Percentiles rank a stretch among this genome's conserved stretches.
phyloP scores from a whole-genome alignment of 2,888 invertebrate genomes.

The Fragum whitleyi region DNA sequence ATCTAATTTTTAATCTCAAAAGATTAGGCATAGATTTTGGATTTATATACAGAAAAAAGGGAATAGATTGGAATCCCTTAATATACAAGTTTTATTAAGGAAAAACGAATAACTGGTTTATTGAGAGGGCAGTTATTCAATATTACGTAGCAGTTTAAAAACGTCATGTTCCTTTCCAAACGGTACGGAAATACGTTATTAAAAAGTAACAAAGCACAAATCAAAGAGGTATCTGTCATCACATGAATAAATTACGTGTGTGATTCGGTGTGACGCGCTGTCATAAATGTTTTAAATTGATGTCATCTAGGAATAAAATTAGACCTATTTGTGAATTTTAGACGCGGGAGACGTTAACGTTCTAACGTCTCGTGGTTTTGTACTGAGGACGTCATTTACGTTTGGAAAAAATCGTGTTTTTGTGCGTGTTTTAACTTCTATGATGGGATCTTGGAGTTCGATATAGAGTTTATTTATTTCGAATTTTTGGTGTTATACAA shows the following conservation, averaged over 20 bases:
- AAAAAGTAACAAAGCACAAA: slow-evolving; percentile 4
- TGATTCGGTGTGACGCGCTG: slow-evolving; percentile 2
- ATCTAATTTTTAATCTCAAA: no score
- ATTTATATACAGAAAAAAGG: no score
- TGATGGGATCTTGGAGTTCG: not conserved
- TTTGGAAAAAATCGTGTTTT: not conserved
- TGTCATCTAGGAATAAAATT: slow-evolving; percentile 4
- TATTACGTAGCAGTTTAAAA: no score
- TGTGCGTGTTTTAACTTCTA: not conserved
- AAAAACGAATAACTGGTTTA: no score
- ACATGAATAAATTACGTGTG: not conserved
- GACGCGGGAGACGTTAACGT: not conserved
- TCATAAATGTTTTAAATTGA: slow-evolving; percentile 4
- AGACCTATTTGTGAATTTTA: slow-evolving; percentile 1
- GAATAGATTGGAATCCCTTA: no score
- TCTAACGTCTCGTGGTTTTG: not conserved
- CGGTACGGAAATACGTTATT: not conserved
- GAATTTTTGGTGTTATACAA: not conserved
- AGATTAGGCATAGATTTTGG: no score
- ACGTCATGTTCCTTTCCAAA: not conserved
- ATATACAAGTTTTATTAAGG: no score
- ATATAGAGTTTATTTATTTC: not conserved
- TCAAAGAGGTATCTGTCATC: not conserved
- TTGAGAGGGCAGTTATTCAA: no score
- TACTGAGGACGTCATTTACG: not conserved